These are phyloP conservation scores for Drosophila virilis DNA, from an alignment of 1,140 invertebrate genomes.

Conservation along the genomic window DNA sequence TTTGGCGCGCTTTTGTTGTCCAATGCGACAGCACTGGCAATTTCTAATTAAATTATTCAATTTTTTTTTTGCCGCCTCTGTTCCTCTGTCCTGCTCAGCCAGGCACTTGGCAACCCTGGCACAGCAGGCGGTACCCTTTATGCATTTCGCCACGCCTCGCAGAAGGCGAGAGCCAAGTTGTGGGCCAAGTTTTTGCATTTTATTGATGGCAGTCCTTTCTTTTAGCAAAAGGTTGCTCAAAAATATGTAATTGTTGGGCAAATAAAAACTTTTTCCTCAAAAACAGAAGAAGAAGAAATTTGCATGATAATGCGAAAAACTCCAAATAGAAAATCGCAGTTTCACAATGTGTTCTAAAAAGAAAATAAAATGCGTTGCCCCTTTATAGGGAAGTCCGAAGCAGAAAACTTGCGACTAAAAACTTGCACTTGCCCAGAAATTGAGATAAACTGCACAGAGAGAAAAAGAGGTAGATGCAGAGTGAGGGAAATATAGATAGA, in stretches of 20 bases:
- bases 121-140: conserved; percentile 5
- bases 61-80: conserved; percentile 42
- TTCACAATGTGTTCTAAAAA: background rate
- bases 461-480: background rate
- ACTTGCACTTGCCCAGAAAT: conserved; percentile 21
- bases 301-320: conserved; percentile 34
- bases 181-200: conserved; percentile 67
- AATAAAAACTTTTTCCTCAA: conserved; percentile 7
- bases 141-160: conserved; percentile 6
- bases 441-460: conserved; percentile 1
- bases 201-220: conserved; percentile 48
- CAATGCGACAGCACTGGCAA: conserved; percentile 78
- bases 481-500: background rate
- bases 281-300: conserved; percentile 5
- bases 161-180: conserved; percentile 19
- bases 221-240: conserved; percentile 5
- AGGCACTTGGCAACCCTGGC: conserved; percentile 20
- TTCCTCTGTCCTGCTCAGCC: no score
- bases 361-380: background rate
- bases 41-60: conserved; percentile 82
- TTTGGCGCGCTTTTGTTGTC: conserved; percentile 78
- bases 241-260: conserved; percentile 39
- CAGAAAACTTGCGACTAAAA: background rate
- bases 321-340: conserved; percentile 4
- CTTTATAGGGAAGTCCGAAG: background rate